Conservation (phyloP, 2,888 invertebrate species). For the Pseudeuparius sepicola region DNA sequence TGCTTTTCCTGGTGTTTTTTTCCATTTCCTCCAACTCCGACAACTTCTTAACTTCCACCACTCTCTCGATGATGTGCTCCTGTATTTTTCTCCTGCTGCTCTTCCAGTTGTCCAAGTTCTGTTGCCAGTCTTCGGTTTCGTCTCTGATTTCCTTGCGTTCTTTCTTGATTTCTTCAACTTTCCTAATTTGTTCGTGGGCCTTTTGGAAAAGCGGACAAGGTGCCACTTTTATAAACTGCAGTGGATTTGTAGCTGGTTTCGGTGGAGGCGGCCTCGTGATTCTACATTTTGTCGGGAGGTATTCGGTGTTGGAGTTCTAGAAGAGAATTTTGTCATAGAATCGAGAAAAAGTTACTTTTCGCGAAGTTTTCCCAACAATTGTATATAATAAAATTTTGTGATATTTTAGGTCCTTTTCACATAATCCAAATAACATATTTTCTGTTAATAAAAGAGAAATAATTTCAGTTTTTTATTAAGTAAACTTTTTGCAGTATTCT, state of each 20-base stretch:
- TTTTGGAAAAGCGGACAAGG: slow-evolving; percentile 79
- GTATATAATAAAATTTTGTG: too few relatives aligned
- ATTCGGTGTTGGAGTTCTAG: slow-evolving; percentile 38
- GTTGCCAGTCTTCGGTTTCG: slow-evolving; percentile 86
- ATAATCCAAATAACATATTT: too few relatives aligned
- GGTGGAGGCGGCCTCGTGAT: slow-evolving; percentile 66
- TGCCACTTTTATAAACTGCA: slow-evolving; percentile 82
- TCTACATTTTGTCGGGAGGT: slow-evolving; percentile 41
- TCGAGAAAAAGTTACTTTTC: too few relatives aligned
- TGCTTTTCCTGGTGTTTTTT: slow-evolving; percentile 66
- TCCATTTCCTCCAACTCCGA: slow-evolving; percentile 56
- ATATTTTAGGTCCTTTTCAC: too few relatives aligned
- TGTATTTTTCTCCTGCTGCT: slow-evolving; percentile 85
- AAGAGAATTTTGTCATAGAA: too few relatives aligned
- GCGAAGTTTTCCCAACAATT: too few relatives aligned
- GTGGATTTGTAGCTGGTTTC: slow-evolving; percentile 76
- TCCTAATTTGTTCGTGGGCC: slow-evolving; percentile 75
- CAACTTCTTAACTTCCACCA: slow-evolving; percentile 79
- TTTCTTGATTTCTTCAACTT: slow-evolving; percentile 76
- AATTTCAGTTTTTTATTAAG: too few relatives aligned
- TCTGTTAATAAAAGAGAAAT: too few relatives aligned
- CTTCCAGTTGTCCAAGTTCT: slow-evolving; percentile 93
- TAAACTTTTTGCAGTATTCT: too few relatives aligned
- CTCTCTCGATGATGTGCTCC: slow-evolving; percentile 81
- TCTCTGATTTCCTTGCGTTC: slow-evolving; percentile 71